Base-by-base conservation (phyloP, 2,113 vertebrate species). In the Brachyistius frenatus region DNA sequence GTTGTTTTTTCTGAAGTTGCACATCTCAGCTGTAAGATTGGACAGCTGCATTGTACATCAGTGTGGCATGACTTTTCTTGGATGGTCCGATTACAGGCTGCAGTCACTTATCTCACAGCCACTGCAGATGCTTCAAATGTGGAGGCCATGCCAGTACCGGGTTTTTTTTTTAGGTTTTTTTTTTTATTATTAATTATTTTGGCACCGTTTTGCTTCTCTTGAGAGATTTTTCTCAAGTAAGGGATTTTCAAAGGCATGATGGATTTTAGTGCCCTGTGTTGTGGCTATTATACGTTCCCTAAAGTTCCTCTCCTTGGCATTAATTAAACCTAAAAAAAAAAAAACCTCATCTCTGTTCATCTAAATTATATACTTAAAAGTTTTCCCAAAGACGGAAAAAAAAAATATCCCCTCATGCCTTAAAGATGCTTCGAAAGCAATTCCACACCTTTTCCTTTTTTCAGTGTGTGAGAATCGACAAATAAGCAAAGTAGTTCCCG, bases 1-100 rank as follows among this genome's bases (percentile, higher is more conserved):
- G 23, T 23, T 23, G 23, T 83, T 62, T 30, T 36, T 3, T 81
- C 54, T 86, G 71, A 82, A 69, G 77, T 71, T 84, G 82, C 76
- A 81, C 83, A 52, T 81, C 47, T 78, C 61, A 72, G 78, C 80
- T 32, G 56, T 66, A 75, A 58, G 57, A 80, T 9, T 44, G 39
- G 66, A 83, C 54, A 44, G 57, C 69, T 78, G 69, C 57, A 47
- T 7, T 71, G 70, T 50, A 16, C 64, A 44, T 72, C 66, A 37
- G 46, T 67, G 46, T 68, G 58, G 68, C 61, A 63, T 49, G 67
- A 35, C 52, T 52, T 53, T 53, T 69, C 37, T 32, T 60, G 75
- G 70, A 64, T 76, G 61, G 80, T 61, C 69, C 78, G 60, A 74
- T 78, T 63, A 73, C 10, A 37, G 78, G 23, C 5, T 73, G 35